Conservation (phyloP, 2,888 invertebrate genomes). For the Campopleginae sp. region DNA sequence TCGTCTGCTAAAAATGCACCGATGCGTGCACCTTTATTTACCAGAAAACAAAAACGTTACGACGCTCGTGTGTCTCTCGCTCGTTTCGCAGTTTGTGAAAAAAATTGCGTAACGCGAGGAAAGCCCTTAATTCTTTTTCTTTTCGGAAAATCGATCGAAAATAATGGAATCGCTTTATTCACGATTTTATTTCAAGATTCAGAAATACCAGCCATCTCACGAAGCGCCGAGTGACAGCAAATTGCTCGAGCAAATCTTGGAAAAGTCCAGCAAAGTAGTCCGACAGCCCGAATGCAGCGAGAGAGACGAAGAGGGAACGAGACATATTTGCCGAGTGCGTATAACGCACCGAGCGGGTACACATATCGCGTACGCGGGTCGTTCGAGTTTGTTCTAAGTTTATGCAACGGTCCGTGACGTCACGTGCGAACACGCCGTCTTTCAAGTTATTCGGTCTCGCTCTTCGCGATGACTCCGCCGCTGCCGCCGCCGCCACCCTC, state of each 20-base stretch:
- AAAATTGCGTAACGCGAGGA: neutral
- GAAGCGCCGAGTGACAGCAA: conserved; percentile 4
- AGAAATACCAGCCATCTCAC: neutral
- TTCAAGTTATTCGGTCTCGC: conserved; percentile 56
- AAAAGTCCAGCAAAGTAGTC: neutral
- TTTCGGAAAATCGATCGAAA: neutral
- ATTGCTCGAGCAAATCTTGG: conserved; percentile 2
- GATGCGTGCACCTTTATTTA: conserved; percentile 53
- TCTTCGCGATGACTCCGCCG: conserved; percentile 31
- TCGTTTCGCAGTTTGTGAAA: neutral
- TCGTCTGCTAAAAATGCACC: conserved; percentile 49
- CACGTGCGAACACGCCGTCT: conserved; percentile 58
- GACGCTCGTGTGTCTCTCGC: neutral
- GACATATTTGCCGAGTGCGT: neutral
- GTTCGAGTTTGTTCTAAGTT: conserved; percentile 63
- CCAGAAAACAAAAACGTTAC: conserved; percentile 32
- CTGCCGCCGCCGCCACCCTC: neutral
- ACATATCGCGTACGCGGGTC: conserved; percentile 39
- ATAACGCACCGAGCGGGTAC: conserved; percentile 5
- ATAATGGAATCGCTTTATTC: neutral
- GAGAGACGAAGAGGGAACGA: neutral
- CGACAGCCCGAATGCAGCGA: neutral
- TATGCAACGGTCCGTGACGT: conserved; percentile 66
- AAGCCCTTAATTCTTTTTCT: neutral
- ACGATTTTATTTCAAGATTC: neutral